These are phyloP conservation scores for Ataeniobius toweri DNA, from an alignment of 2,797 vertebrate species.

Conservation along the genomic window DNA sequence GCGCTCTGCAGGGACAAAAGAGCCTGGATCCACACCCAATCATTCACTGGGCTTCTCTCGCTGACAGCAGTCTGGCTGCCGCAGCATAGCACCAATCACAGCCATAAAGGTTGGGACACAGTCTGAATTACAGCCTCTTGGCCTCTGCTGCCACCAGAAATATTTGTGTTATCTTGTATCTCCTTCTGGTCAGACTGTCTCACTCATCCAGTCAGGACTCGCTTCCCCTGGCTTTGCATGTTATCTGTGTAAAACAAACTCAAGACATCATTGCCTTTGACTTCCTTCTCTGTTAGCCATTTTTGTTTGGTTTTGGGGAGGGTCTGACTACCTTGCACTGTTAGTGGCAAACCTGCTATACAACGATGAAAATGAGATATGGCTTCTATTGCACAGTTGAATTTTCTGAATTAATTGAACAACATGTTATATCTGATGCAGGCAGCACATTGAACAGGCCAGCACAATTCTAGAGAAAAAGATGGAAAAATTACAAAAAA, in stretches of 20 bases:
- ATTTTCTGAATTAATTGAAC: background rate
- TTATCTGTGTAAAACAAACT: conserved; percentile 3
- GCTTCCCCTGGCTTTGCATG: conserved; percentile 4
- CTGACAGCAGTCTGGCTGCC: conserved; percentile 46
- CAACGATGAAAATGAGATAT: background rate
- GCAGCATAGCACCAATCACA: conserved; percentile 39
- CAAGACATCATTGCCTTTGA: conserved; percentile 13
- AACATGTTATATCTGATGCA: background rate
- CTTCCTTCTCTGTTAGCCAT: background rate
- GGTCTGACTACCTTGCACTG: background rate
- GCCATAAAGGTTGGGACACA: conserved; percentile 38
- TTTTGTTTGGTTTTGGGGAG: background rate
- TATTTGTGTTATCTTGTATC: background rate
- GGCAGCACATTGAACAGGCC: background rate
- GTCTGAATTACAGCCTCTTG: conserved; percentile 11
- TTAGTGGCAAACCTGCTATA: background rate
- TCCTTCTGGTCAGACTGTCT: conserved; percentile 1
- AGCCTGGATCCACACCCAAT: conserved; percentile 33
- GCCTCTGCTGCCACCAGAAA: conserved; percentile 22
- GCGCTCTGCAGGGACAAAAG: conserved; percentile 36
- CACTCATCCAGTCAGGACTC: background rate
- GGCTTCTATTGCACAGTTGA: background rate
- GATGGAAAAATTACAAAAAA: background rate
- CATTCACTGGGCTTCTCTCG: conserved; percentile 36
- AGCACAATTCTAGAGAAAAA: background rate